These are phyloP conservation scores for Thermophis baileyi DNA, from an alignment of 2,113 vertebrate species.

Conservation along the genomic window DNA sequence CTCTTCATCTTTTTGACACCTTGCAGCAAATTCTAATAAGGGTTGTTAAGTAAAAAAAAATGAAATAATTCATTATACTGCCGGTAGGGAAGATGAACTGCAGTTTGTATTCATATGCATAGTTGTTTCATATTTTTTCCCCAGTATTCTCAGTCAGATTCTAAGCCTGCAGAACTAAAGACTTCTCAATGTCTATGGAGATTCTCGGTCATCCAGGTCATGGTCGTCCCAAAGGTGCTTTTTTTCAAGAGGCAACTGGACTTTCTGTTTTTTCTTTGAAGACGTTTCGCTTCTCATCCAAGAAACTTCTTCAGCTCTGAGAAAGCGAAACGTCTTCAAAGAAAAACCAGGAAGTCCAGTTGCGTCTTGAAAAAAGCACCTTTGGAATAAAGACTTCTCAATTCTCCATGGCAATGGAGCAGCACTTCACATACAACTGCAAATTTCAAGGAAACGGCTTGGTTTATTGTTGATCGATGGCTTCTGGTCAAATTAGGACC, in stretches of 20 bases:
- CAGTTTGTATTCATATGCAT: no score
- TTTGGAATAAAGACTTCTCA: background rate
- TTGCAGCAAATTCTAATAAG: background rate
- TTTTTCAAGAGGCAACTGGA: no score
- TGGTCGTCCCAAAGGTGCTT: no score
- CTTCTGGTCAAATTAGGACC: background rate
- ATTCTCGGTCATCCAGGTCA: no score
- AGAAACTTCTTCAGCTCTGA: no score
- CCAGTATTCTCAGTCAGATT: background rate
- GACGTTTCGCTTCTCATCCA: no score
- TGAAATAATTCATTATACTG: background rate
- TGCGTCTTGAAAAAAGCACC: no score
- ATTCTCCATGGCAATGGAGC: background rate
- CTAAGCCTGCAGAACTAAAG: background rate
- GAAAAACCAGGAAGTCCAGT: no score
- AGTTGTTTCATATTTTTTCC: background rate
- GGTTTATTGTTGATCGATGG: background rate
- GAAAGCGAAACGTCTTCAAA: no score
- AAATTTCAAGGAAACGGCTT: background rate
- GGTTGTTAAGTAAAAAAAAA: constrained; percentile 11
- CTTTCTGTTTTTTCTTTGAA: no score
- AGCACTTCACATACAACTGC: background rate
- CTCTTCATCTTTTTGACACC: background rate
- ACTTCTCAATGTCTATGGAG: background rate
- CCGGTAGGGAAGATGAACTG: background rate